Evolutionary conservation across 2,888 invertebrate species (phyloP), one percentile per base, ranked within the genome.

Genomic region (Aphodius sticticus): DNA sequence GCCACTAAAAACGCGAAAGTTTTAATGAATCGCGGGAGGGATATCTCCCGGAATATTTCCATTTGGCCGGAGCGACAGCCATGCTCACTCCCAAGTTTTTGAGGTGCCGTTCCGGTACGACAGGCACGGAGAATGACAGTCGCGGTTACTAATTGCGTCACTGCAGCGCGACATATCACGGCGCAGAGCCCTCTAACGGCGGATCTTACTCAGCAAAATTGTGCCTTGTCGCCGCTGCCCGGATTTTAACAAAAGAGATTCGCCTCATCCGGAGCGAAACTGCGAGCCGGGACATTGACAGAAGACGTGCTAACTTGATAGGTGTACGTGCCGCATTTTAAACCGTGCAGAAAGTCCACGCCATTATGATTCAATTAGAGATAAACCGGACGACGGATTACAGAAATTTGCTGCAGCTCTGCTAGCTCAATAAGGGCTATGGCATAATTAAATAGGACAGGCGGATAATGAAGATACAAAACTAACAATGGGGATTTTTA

Each of bases 121-220:
- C 72, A 76, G 71, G 71, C 37, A 35, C 79, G 81, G 83, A 83
- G 82, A 84, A 83, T 84, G 85, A 84, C 84, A 83, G 83, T 83
- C 83, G 84, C 81, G 84, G 84, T 85, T 84, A 82, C 83, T 85
- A 85, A 85, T 85, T 85, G 84, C 84, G 83, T 83, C 36, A 74
- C 81, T 80, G 84, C 84, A 83, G 83, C 83, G 82, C 81, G 83
- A 77, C 82, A 75, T 79, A 79, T 79, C 77, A 72, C 53, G 12
- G 53, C 53, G 7, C 53, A 53, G 53, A 53, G 53, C 7, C 53
- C 53, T 53, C 78, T 70, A 79, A 74, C 35, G 78, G 72, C 72
- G 78, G 80, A 81, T 81, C 37, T 82, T 82, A 83, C 82, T 83
- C 83, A 83, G 82, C 83, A 82, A 81, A 82, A 82, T 83, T 82